Evolutionary conservation across 2,888 invertebrate genomes (phyloP).

Genomic region (Zonitis immaculata): DNA sequence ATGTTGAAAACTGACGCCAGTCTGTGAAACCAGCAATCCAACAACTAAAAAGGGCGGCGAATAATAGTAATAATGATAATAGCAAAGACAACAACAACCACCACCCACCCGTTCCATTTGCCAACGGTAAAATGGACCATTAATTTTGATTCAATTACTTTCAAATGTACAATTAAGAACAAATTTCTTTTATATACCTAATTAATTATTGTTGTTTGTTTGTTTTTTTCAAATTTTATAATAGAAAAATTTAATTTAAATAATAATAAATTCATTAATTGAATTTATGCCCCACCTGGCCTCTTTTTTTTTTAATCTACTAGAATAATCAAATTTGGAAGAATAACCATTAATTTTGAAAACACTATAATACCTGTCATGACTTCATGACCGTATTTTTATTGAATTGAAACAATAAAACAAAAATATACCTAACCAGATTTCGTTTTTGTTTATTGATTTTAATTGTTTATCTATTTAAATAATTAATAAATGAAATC

Average conservation of each 20-base stretch:
- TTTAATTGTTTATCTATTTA: too few species aligned
- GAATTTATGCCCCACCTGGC: too few species aligned
- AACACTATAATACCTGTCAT: slow-evolving; percentile 3
- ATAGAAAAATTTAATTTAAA: too few species aligned
- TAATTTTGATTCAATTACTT: slow-evolving; percentile 6
- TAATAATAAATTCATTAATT: too few species aligned
- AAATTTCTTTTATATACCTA: too few species aligned
- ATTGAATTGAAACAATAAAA: slow-evolving; percentile 3
- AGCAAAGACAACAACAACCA: too few species aligned
- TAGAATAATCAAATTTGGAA: slow-evolving; percentile 9
- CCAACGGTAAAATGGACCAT: slow-evolving; percentile 5
- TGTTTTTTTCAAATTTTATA: too few species aligned
- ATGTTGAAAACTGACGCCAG: slow-evolving; percentile 15
- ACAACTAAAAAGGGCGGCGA: not conserved
- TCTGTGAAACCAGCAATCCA: slow-evolving; percentile 4
- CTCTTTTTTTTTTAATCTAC: too few species aligned
- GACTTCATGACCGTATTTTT: not conserved
- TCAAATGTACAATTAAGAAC: not conserved
- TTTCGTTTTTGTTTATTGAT: too few species aligned
- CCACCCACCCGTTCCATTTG: slow-evolving; percentile 4
- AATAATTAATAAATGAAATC: too few species aligned
- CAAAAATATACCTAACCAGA: too few species aligned
- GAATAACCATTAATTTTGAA: slow-evolving; percentile 4
- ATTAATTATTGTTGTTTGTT: too few species aligned
- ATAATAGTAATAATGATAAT: not conserved